Base-by-base conservation (phyloP, 2,888 invertebrate species). In the Volucella zonaria region DNA sequence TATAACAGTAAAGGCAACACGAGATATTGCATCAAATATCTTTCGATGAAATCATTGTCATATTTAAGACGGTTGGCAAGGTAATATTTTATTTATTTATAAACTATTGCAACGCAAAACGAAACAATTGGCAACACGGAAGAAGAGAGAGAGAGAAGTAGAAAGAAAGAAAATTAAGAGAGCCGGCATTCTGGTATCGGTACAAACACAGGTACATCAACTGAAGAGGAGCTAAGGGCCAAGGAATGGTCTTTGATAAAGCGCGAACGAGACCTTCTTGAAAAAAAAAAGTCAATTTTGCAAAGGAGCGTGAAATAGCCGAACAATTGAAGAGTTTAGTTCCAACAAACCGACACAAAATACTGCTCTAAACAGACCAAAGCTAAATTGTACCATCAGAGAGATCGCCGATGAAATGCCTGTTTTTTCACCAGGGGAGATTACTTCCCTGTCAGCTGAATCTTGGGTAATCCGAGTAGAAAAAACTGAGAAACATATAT, bases 391-490 rank as follows among this genome's bases (percentile, higher is more conserved):
- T 11, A 59, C 15, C 12, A 59, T 75, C 2, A 58, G 42, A n/a
- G 58, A 66, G 18, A 74, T 74, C 14, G 75, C 51, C 1, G 54
- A 62, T 31, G 18, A 40, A 2, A 8, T 68, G 6, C 62, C 77
- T 56, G 11, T 45, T 1, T 77, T 77, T 15, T 40, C 45, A 9
- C 61, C 76, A 8, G 61, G 62, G 1, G 42, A 62, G 1, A 54
- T 77, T 12, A 23, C 54, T 1, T 76, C 61, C 10, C 54, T 77
- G 43, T 68, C 67, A 6, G 52, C 61, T 0, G 52, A 77, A 11
- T 11, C 40, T 15, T 77, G 76, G 76, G 47, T 68, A 2, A 68
- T 10, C 8, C 18, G 61, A 0, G 76, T 77, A 3, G 77, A 64
- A 40, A n/a, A 14, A 15, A 2, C 31, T 78, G 31, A 31, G 14